Base-by-base conservation (phyloP, 2,888 invertebrate genomes). In the Mythimna pallens region DNA sequence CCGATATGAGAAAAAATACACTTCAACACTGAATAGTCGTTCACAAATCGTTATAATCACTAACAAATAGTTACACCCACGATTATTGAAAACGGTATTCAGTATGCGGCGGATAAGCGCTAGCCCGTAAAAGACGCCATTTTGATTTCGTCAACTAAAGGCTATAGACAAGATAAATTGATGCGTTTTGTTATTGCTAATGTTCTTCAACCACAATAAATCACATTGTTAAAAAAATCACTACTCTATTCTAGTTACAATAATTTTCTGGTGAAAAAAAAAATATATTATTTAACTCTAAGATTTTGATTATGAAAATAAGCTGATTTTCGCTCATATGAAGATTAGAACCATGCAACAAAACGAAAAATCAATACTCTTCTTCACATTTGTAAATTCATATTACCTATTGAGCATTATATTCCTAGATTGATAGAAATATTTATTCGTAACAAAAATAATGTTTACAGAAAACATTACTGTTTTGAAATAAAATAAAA, bases 111-210 rank as follows among this genome's bases (percentile, higher is more conserved):
- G 90, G 93, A 94, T 94, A 93, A 91, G 93, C 93, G 92, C 94
- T 94, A 95, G 91, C 90, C 92, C 92, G 92, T 93, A 93, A 94
- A 93, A 93, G 94, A 94, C 95, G 96, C 96, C 96, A 96, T 96
- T 96, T 96, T 96, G 96, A 96, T 96, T 95, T 96, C 96, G 95
- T 96, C 96, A 94, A 96, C 95, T 95, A 94, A 91, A 88, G 86
- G 80, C 90, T 87, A 93, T 87, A 94, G 94, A 95, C 93, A 94
- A 93, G 73, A 89, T 86, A 91, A 87, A 91, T 0, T 2, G 50
- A 0, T 66, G 65, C 90, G 89, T 90, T 89, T 86, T 65, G 79
- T 87, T 50, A 40, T 30, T 40, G 6, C 47, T 17, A 0, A 61
- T 47, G 40, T 30, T 74, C 20, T 22, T 20, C 6, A 55, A 3